Evolutionary conservation across 2,888 invertebrate genomes (phyloP), one percentile per base, ranked within the genome.

Genomic region (Aphidius colemani): DNA sequence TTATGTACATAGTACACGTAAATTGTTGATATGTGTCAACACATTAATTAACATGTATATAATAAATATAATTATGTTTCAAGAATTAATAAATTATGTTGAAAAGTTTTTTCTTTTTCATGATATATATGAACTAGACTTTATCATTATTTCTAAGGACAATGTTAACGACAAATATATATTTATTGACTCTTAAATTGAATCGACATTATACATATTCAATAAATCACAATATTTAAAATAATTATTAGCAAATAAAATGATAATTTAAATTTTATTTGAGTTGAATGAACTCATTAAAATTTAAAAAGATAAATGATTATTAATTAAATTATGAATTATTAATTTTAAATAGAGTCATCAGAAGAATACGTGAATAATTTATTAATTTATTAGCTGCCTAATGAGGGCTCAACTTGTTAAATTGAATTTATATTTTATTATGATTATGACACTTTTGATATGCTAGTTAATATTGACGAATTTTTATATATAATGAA

Each of bases 1-100:
- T 58, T 69, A 65, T 67, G 56, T 67, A 69, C 67, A 68, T 66
- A 61, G 61, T 46, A 68, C 68, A 66, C 67, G 66, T 65, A 53
- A 59, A 64, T 64, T 57, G 65, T 66, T 61, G 55, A 67, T 64
- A 66, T 64, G 64, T 66, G 64, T 61, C 61, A 46, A 45, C 18
- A 50, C 13, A 50, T 50, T 50, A 39, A 39, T 48, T 41, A 49
- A 45, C 30, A 57, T 13, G 13, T 39, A n/a, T n/a, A n/a, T n/a
- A n/a, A n/a, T n/a, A n/a, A n/a, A 49, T 40, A 13, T 11, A 18
- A 50, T 13, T 50, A 50, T 8, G 18, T 0, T n/a, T 50, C 18
- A 11, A 50, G 18, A 50, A 50, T 11, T n/a, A n/a, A n/a, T n/a
- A n/a, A n/a, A 18, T 18, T 18, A 18, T 40, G 11, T 30, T 50